Evolutionary conservation across 2,888 invertebrate species (phyloP).

Genomic region (Anthophora plumipes): DNA sequence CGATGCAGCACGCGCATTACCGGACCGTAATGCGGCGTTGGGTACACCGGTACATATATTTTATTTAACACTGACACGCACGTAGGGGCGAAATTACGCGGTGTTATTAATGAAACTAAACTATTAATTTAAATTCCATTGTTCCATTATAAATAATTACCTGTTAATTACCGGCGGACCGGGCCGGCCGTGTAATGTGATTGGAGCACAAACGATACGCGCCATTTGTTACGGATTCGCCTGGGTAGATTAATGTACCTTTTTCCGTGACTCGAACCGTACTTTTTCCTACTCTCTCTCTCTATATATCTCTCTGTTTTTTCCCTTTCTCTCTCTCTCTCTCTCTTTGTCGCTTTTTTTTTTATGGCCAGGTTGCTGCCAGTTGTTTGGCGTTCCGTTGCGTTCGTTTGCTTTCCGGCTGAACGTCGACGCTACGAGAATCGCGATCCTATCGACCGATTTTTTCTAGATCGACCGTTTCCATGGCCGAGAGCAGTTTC

Average conservation of each 20-base stretch:
- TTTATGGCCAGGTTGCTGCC: neutral
- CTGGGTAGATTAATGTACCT: slow-evolving; percentile 53
- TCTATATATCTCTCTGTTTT: no score
- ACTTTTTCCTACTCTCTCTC: slow-evolving; percentile 28
- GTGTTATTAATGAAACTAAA: slow-evolving; percentile 84
- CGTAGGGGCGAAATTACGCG: slow-evolving; percentile 79
- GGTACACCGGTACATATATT: slow-evolving; percentile 81
- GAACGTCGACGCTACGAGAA: neutral
- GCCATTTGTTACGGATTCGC: slow-evolving; percentile 63
- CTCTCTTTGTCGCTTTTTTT: no score
- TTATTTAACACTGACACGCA: slow-evolving; percentile 82
- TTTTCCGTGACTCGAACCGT: slow-evolving; percentile 41
- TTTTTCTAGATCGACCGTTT: neutral
- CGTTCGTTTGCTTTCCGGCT: neutral
- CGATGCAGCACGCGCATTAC: slow-evolving; percentile 80
- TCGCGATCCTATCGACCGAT: slow-evolving; percentile 34
- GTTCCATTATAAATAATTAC: slow-evolving; percentile 84
- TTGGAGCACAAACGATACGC: slow-evolving; percentile 72
- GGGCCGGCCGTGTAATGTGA: slow-evolving; percentile 74
- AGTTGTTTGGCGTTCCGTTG: neutral
- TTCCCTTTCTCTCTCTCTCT: no score
- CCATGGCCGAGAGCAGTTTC: neutral
- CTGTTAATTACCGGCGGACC: slow-evolving; percentile 80
- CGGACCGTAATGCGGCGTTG: slow-evolving; percentile 79
- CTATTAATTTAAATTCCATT: slow-evolving; percentile 85